phyloP scores from a whole-genome alignment of 2,888 invertebrate genomes.

The Tolmerus cingulatus region DNA sequence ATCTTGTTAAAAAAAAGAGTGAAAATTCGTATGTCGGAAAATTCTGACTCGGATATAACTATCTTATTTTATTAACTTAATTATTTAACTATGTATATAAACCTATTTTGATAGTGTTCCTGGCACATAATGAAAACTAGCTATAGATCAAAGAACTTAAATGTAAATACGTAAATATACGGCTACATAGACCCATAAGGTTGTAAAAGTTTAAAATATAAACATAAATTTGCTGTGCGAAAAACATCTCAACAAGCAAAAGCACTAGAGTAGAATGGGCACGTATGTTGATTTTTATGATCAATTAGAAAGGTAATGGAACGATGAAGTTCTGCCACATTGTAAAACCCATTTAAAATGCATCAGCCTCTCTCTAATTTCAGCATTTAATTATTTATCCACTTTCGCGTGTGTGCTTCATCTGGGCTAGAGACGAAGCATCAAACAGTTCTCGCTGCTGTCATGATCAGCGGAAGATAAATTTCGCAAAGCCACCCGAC shows the following conservation, averaged over 20 bases:
- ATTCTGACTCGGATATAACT: too few relatives aligned
- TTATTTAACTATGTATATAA: not conserved
- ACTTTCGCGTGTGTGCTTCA: not conserved
- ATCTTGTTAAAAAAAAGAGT: too few relatives aligned
- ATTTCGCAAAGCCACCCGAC: not conserved
- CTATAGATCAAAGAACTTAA: not conserved
- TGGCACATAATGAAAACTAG: too few relatives aligned
- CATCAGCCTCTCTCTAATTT: not conserved
- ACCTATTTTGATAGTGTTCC: too few relatives aligned
- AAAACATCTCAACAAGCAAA: not conserved
- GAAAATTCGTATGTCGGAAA: too few relatives aligned
- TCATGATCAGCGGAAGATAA: not conserved
- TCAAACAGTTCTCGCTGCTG: not conserved
- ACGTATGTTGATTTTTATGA: not conserved
- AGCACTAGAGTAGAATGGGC: not conserved
- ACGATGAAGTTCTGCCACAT: not conserved
- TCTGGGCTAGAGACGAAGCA: not conserved
- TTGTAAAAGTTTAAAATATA: not conserved
- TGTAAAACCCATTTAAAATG: not conserved
- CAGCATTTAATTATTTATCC: not conserved
- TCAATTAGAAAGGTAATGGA: not conserved
- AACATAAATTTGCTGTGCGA: not conserved
- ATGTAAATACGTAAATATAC: not conserved
- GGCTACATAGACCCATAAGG: too few relatives aligned
- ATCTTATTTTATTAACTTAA: too few relatives aligned